These are phyloP conservation scores for Pegoplata infirma DNA, from an alignment of 2,888 invertebrate genomes.

Conservation along the genomic window DNA sequence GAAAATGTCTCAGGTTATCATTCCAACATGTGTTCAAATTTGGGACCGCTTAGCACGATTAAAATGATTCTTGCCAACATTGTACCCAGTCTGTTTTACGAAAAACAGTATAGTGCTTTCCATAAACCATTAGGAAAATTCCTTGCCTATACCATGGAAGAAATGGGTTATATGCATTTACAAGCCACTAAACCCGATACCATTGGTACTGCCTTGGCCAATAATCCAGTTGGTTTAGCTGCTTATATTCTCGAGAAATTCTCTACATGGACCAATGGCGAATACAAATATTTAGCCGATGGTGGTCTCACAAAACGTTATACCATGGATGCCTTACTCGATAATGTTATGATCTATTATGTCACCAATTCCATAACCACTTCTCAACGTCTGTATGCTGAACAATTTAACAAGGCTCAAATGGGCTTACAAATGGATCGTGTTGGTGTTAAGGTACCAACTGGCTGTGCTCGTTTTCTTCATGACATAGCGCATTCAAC, in stretches of 20 bases:
- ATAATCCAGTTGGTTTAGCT: slow-evolving; percentile 88
- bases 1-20: slow-evolving; percentile 81
- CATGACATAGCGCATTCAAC: slow-evolving; percentile 83
- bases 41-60: slow-evolving; percentile 72
- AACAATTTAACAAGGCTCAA: slow-evolving; percentile 76
- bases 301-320: slow-evolving; percentile 83
- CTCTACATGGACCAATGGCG: slow-evolving; percentile 83
- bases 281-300: slow-evolving; percentile 79
- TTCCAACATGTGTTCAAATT: slow-evolving; percentile 81
- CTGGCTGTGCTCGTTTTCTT: slow-evolving; percentile 85
- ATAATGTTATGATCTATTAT: slow-evolving; percentile 91
- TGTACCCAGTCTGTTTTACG: slow-evolving; percentile 81
- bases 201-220: slow-evolving; percentile 80
- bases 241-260: slow-evolving; percentile 95
- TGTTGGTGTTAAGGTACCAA: slow-evolving; percentile 83
- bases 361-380: slow-evolving; percentile 85
- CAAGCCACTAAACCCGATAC: slow-evolving; percentile 95
- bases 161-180: slow-evolving; percentile 84
- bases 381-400: slow-evolving; percentile 85
- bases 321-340: slow-evolving; percentile 80
- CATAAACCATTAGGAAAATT: slow-evolving; percentile 77
- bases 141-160: slow-evolving; percentile 73
- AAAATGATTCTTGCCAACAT: slow-evolving; percentile 78
- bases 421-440: slow-evolving; percentile 73
- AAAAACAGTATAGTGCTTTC: slow-evolving; percentile 78